A percentile compares a stretch with the other conserved stretches of the same genome.
Conservation (phyloP, 2,888 invertebrate genomes). For the Oxycera nigricornis region DNA sequence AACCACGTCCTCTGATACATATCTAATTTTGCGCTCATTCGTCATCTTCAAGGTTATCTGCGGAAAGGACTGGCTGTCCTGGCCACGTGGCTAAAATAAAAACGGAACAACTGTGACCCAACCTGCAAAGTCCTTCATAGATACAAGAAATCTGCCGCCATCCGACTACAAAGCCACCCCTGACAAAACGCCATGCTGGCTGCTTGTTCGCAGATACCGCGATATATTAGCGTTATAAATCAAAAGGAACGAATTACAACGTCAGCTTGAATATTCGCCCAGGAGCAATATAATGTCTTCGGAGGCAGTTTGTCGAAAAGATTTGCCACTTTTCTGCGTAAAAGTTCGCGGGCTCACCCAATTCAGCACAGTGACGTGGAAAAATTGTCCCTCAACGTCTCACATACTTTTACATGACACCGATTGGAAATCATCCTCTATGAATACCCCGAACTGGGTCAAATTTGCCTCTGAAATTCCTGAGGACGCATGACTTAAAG, state of each 20-base stretch:
- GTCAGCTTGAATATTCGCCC: conserved; percentile 34
- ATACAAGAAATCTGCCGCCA: conserved; percentile 33
- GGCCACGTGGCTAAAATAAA: conserved; percentile 2
- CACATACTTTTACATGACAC: too few species aligned
- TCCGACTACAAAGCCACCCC: conserved; percentile 17
- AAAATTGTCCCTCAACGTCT: too few species aligned
- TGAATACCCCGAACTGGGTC: too few species aligned
- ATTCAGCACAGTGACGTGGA: not conserved
- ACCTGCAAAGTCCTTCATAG: conserved; percentile 28
- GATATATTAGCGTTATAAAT: conserved; percentile 36
- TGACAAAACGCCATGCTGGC: conserved; percentile 32
- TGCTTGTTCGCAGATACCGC: conserved; percentile 35
- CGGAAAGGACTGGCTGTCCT: not conserved
- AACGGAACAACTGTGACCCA: not conserved
- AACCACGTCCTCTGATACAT: conserved; percentile 11
- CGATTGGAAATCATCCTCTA: too few species aligned
- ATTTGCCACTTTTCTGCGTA: conserved; percentile 27
- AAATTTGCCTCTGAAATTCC: too few species aligned
- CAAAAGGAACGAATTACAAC: conserved; percentile 38
- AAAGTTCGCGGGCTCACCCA: not conserved
- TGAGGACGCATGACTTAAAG: too few species aligned
- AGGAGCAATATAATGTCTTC: conserved; percentile 23
- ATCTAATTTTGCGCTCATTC: conserved; percentile 32
- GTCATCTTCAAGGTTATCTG: conserved; percentile 29
- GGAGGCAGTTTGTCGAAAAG: conserved; percentile 35